Base-by-base conservation (phyloP, 2,113 vertebrate genomes). In the Corythornis madagascariensis region DNA sequence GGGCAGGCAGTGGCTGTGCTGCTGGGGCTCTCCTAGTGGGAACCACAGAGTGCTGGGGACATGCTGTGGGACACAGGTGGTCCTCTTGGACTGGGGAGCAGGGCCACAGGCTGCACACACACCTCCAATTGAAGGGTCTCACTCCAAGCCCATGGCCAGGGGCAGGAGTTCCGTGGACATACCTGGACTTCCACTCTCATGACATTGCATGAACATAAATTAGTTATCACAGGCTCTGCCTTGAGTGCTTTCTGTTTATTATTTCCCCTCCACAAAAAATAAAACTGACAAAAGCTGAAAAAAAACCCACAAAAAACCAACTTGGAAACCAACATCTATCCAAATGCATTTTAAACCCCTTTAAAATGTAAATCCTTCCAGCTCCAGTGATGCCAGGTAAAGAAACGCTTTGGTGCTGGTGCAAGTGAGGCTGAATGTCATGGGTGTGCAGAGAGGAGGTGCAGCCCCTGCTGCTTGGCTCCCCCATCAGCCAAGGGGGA, bases 71-170 rank as follows among this genome's bases (percentile, higher is more conserved):
- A 38, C 25, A 29, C 5, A 35, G 70, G 22, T 24, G 17, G 18
- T 4, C 2, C 31, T 43, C 47, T 1, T 4, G 31, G 65, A 15
- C 15, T 0, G 1, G n/a, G 28, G 28, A 66, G n/a, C 2, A 2
- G 79, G 45, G 17, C 9, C 4, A 0, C 13, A 16, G 50, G 50
- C 11, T 43, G 43, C 14, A 35, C 40, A 17, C 9, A 1, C 26
- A 3, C 35, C 48, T n/a, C 53, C 24, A 8, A 8, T 7, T 5
- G 0, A 35, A 5, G 0, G 5, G 22, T 11, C 31, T 29, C 17
- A 4, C 18, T 6, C 11, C 16, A 10, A 26, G 16, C 43, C 52
- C 3, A 4, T 2, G 3, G 65, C 1, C 2, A n/a, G 52, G 29
- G 28, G 15, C 25, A 26, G 75, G 47, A 19, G 17, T 63, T 26